Evolutionary conservation across 2,888 invertebrate genomes (phyloP), one percentile per base, ranked within the genome.

Genomic region (Caenorhabditis panamensis): DNA sequence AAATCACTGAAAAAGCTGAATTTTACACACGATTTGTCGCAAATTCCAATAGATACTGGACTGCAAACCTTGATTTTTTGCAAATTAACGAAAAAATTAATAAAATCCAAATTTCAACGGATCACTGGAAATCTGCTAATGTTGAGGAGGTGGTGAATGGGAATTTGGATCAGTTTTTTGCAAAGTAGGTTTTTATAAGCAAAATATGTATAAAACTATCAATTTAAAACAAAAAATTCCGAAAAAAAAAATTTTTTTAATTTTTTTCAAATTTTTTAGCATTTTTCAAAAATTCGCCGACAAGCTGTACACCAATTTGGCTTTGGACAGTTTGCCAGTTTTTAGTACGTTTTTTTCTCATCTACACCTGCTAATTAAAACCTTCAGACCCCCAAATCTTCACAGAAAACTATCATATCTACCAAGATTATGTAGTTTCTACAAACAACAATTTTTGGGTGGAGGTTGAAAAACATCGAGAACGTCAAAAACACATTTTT

Each of bases 11-110:
- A 58, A 76, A 68, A 58, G 68, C 56, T 11, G 68, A 67, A 62
- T 76, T 62, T 54, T 76, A 58, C 49, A 56, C 63, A 0, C 59
- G 22, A 51, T 68, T 69, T 24, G 51, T 68, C 9, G 64, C 79
- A 18, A 79, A 72, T 56, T 72, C 67, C 1, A 79, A 79, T 72
- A 61, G 67, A 13, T 79, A 59, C 24, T 72, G 66, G 72, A 79
- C 72, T 1, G 58, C 49, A 1, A 68, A 72, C 9, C 41, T 79
- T n/a, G 69, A 63, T 2, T 63, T 36, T 22, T 0, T 13, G 18
- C 68, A 69, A 24, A 41, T 69, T 8, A 37, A 53, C 26, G 62
- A 77, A 16, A 58, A 77, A 51, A 16, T 44, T 4, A 51, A 69
- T 22, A 49, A 8, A 22, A 69, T 69, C 59, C 51, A 37, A 11